phyloP scores from a whole-genome alignment of 2,888 invertebrate species.

The Melanostoma scalare region DNA sequence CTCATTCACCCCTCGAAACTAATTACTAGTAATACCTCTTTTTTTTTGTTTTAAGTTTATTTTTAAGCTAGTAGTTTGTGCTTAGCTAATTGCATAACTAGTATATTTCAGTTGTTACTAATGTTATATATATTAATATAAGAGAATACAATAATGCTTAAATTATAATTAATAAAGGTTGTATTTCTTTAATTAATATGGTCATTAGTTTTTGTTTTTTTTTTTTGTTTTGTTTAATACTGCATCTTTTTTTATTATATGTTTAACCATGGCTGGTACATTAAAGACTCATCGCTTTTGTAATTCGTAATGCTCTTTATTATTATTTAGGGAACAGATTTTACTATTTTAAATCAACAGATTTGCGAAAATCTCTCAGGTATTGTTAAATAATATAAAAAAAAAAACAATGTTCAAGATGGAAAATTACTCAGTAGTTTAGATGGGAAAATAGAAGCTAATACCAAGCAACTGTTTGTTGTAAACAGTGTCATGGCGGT shows the following conservation, averaged over 20 bases:
- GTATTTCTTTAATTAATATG: slow-evolving; percentile 67
- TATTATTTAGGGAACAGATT: not conserved
- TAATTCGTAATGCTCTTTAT: slow-evolving; percentile 40
- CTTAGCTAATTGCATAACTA: slow-evolving; percentile 64
- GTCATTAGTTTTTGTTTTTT: slow-evolving; percentile 62
- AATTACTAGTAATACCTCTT: slow-evolving; percentile 25
- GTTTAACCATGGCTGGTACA: slow-evolving; percentile 53
- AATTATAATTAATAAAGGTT: slow-evolving; percentile 65
- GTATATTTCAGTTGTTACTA: slow-evolving; percentile 68
- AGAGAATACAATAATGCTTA: slow-evolving; percentile 46
- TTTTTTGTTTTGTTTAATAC: slow-evolving; percentile 45
- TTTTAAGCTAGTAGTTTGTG: slow-evolving; percentile 55
- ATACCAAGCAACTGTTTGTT: too few species aligned
- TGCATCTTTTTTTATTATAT: slow-evolving; percentile 65
- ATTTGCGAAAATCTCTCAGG: too few species aligned
- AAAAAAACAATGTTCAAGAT: too few species aligned
- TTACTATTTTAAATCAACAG: too few species aligned
- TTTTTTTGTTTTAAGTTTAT: slow-evolving; percentile 47
- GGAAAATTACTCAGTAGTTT: too few species aligned
- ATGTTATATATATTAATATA: slow-evolving; percentile 54
- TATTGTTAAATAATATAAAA: too few species aligned
- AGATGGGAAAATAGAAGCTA: too few species aligned
- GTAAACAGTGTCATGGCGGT: too few species aligned
- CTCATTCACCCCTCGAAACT: slow-evolving; percentile 39
- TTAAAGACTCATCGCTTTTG: slow-evolving; percentile 45